These are phyloP conservation scores for Propithecus perrieri DNA, from an alignment of 2,797 vertebrate genomes.

Conservation along the genomic window DNA sequence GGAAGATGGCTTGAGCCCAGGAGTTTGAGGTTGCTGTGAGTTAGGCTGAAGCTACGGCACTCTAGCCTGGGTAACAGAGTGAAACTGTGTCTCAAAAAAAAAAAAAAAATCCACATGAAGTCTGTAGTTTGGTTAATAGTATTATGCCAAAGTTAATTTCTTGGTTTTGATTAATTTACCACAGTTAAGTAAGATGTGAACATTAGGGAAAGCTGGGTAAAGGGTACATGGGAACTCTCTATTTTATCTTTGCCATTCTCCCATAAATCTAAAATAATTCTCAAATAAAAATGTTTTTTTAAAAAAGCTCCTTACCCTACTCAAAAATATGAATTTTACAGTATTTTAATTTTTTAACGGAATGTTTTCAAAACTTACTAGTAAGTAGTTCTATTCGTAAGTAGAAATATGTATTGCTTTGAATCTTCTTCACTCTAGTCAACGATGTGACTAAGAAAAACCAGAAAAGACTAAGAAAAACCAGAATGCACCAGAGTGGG, in stretches of 20 bases:
- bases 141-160: not conserved
- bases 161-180: not conserved
- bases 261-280: not conserved
- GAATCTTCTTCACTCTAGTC: not conserved
- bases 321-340: not conserved
- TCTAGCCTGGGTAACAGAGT: no score
- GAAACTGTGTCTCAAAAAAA: no score
- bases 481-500: not conserved
- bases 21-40: no score
- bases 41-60: no score
- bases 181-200: not conserved
- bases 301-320: not conserved
- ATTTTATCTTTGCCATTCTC: not conserved
- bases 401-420: not conserved
- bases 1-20: no score
- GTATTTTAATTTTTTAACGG: not conserved
- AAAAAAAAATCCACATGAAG: not conserved
- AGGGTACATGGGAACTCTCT: not conserved
- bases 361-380: not conserved
- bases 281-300: not conserved
- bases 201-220: not conserved
- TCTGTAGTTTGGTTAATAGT: not conserved
- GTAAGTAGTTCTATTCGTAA: not conserved
- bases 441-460: not conserved
- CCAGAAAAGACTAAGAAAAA: not conserved